Evolutionary conservation across 2,888 invertebrate species (phyloP), one percentile per base, ranked within the genome.

Genomic region (Cheilosia scutellata): DNA sequence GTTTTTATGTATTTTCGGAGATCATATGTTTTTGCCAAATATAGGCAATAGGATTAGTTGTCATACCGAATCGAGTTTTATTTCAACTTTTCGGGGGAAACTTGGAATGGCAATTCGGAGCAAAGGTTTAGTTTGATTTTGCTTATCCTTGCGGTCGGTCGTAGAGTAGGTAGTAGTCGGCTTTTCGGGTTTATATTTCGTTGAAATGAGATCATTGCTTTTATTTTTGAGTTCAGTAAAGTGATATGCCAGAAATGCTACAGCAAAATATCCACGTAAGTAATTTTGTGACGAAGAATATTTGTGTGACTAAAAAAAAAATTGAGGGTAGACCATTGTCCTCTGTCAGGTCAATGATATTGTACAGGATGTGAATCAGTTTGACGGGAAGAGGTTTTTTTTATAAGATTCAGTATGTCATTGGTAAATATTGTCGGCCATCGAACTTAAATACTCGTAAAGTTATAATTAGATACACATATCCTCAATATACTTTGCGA

Each of bases 241-340:
- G 60, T 29, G 58, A 42, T 9, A 62, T 71, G 70, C 47, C 55
- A 78, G 49, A 55, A 31, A 78, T 78, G 70, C 40, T 78, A 20
- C 78, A 78, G 51, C 78, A 47, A 63, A 78, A 78, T 60, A 55
- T 78, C 25, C 78, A 62, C 31, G 78, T 78, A 62, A 78, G 78
- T 78, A 63, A 44, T 49, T 49, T 33, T 42, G 13, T 40, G 29
- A 44, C 27, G 29, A 25, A 9, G 16, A n/a, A 5, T 13, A 6
- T 47, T 5, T 11, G 2, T 42, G 4, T 42, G 42, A n/a, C 2
- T 1, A 20, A 20, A 20, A 20, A 20, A 20, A 20, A 20, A 20
- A 20, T 20, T 20, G 20, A 20, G 20, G 20, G 20, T 20, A 11
- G 37, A 37, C 4, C 49, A 49, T 6, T 9, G 49, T 20, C 49